A percentile compares a stretch with the other conserved stretches of the same genome.
Conservation (phyloP, 2,113 vertebrate species). For the Hippopotamus amphibius region DNA sequence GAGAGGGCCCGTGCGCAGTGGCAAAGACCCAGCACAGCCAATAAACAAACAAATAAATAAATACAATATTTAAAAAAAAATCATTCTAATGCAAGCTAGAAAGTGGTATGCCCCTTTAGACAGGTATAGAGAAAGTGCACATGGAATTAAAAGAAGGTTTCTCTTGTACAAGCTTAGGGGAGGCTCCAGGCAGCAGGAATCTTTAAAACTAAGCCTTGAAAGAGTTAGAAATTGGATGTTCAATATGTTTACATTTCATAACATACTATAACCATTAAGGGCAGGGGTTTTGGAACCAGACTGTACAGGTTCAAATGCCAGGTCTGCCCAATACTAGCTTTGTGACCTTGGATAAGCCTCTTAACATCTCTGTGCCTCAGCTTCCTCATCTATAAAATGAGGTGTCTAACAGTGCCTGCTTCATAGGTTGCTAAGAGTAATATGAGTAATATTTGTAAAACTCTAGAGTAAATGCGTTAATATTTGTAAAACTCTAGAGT, state of each 20-base stretch:
- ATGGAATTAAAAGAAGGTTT: neutral
- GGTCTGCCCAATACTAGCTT: neutral
- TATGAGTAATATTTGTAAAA: constrained; percentile 38
- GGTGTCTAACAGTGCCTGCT: neutral
- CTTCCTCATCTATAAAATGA: constrained; percentile 41
- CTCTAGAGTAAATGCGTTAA: constrained; percentile 18
- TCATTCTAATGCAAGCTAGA: constrained; percentile 6
- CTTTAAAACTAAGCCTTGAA: constrained; percentile 38
- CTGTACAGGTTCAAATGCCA: neutral
- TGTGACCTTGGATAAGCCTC: constrained; percentile 13
- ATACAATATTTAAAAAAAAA: neutral
- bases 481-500: constrained; percentile 31
- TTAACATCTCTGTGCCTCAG: neutral
- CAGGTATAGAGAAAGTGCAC: neutral
- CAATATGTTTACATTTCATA: constrained; percentile 25
- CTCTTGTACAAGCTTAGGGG: neutral
- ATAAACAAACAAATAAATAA: too few relatives aligned
- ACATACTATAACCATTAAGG: constrained; percentile 25
- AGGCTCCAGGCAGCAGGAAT: neutral
- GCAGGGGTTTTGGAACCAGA: neutral
- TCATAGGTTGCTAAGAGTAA: constrained; percentile 11
- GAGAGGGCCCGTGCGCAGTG: too few relatives aligned
- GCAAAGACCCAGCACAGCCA: too few relatives aligned
- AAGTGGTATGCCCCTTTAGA: neutral
- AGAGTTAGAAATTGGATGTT: neutral